A percentile compares a stretch with the other conserved stretches of the same genome.
phyloP scores from a whole-genome alignment of 2,888 invertebrate genomes.

The Drosophila ustulata region DNA sequence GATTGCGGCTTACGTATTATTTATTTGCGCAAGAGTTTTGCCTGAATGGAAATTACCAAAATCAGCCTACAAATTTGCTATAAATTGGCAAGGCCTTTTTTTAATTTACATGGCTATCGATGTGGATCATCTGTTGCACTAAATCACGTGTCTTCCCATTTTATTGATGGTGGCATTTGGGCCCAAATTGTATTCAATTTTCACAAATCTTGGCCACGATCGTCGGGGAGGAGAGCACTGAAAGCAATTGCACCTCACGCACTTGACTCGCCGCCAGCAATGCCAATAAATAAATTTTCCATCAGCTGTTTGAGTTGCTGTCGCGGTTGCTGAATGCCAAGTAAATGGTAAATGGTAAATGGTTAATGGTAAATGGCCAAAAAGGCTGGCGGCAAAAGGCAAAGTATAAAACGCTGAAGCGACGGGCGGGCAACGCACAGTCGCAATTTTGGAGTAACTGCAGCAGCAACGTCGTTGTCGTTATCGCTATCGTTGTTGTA shows the following conservation, averaged over 20 bases:
- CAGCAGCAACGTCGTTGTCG: conserved; percentile 29
- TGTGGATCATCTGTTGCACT: not conserved
- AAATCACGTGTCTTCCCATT: not conserved
- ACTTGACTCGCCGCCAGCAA: conserved; percentile 7
- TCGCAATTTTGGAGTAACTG: conserved; percentile 42
- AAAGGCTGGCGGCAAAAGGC: conserved; percentile 6
- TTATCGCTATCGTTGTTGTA: not conserved
- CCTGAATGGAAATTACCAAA: not conserved
- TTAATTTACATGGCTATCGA: not conserved
- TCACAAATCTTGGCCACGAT: not conserved
- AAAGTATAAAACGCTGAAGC: conserved; percentile 60
- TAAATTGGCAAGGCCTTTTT: conserved; percentile 3
- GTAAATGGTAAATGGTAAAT: not conserved
- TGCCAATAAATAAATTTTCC: conserved; percentile 47
- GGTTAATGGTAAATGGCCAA: conserved; percentile 29
- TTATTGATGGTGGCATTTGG: not conserved
- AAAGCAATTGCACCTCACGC: conserved; percentile 17
- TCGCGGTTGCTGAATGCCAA: conserved; percentile 47
- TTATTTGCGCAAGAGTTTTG: not conserved
- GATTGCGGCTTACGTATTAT: not conserved
- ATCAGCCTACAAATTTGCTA: not conserved
- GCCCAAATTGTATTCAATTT: no score
- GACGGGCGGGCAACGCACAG: conserved; percentile 57
- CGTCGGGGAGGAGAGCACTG: not conserved
- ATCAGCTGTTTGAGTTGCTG: not conserved